Evolutionary conservation across 2,797 vertebrate species (phyloP), one percentile per base, ranked within the genome.

Genomic region (Eidolon dupreanum): DNA sequence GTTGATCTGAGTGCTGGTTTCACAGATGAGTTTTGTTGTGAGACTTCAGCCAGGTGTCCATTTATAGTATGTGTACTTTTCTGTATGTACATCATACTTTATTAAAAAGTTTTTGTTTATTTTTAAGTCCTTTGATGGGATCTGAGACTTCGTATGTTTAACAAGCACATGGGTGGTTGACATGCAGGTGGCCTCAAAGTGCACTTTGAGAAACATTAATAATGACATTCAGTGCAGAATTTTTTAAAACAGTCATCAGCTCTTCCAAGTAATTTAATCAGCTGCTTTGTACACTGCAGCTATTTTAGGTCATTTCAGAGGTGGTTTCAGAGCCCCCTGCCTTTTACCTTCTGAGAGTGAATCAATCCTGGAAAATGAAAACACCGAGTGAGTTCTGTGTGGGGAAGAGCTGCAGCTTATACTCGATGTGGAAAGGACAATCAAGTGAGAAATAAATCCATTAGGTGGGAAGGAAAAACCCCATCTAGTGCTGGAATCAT

Each of bases 191-290:
- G n/a, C 26, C 57, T 74, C 33, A 41, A 43, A 43, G 41, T 33
- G 38, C 82, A 79, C 68, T 86, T 70, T 53, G 89, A 55, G 65
- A 65, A 93, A 65, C 51, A 65, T 0, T 43, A n/a, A 26, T 83
- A 55, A 63, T 89, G 92, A 0, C 81, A 78, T 86, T 96, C 43
- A 71, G 24, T 46, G 31, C 65, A 94, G 88, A 12, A 38, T 94
- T 96, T 63, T 95, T 65, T 65, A 57, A 97, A 93, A 55, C 49
- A 63, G 59, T 46, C 19, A 36, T 11, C 82, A 82, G 83, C 33
- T 97, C 92, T 87, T 74, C 61, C 63, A 79, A 98, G 94, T 33
- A 96, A 97, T 93, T 92, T 36, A 79, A 84, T 96, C 2, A 0
- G 36, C 87, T 93, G 36, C 92, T 94, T 95, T 81, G 71, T 55